These are phyloP conservation scores for Pitangus sulphuratus DNA, from an alignment of 2,797 vertebrate species.

Conservation along the genomic window DNA sequence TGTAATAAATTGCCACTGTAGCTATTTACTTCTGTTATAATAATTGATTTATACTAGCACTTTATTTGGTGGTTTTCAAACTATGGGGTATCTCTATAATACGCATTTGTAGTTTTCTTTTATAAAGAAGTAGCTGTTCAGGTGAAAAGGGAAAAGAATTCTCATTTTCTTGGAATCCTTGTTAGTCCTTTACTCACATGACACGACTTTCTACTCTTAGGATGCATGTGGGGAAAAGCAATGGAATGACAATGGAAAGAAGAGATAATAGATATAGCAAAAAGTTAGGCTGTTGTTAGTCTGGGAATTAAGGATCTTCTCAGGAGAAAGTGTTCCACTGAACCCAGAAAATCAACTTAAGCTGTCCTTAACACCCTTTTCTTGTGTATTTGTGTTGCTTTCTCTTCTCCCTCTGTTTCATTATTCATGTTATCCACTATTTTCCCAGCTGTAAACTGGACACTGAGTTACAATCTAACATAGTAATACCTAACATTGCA, in stretches of 20 bases:
- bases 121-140: background rate
- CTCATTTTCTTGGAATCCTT: background rate
- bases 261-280: background rate
- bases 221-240: background rate
- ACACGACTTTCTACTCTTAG: background rate
- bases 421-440: background rate
- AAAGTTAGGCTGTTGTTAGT: background rate
- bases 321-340: background rate
- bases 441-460: background rate
- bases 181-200: background rate
- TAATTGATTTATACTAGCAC: background rate
- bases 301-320: background rate
- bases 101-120: background rate
- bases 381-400: background rate
- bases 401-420: background rate
- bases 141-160: background rate
- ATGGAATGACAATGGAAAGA: background rate
- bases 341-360: background rate
- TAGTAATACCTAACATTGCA: background rate
- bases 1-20: background rate
- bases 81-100: fast-evolving
- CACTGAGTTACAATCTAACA: background rate
- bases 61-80: background rate
- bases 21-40: background rate
- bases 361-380: background rate